A percentile compares a stretch with the other conserved stretches of the same genome.
Evolutionary conservation across 2,888 invertebrate genomes (phyloP).

Genomic region (Linyphia triangularis): DNA sequence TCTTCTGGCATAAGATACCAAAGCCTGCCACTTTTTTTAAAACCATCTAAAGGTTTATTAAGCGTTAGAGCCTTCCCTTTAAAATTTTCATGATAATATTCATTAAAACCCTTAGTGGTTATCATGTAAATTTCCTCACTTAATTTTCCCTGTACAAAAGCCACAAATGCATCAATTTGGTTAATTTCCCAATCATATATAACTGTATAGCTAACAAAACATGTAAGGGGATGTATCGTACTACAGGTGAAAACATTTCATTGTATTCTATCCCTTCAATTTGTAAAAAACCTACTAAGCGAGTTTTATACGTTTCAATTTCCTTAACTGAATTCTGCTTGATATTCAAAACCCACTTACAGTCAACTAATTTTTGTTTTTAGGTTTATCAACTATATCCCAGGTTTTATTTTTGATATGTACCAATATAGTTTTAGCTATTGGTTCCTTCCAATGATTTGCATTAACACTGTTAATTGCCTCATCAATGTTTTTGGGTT

Average conservation of each 20-base stretch:
- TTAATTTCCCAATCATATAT: conserved; percentile 64
- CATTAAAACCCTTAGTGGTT: conserved; percentile 55
- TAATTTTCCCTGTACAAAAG: conserved; percentile 76
- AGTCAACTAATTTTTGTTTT: conserved; percentile 70
- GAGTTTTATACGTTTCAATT: conserved; percentile 75
- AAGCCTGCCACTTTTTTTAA: conserved; percentile 71
- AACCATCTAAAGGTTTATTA: conserved; percentile 75
- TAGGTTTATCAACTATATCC: conserved; percentile 71
- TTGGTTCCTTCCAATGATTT: conserved; percentile 70
- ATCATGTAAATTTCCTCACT: conserved; percentile 75
- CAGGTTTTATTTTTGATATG: conserved; percentile 75
- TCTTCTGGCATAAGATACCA: conserved; percentile 76
- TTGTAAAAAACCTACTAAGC: conserved; percentile 77
- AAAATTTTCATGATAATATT: conserved; percentile 64
- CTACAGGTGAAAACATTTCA: conserved; percentile 77
- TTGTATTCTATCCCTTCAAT: conserved; percentile 75
- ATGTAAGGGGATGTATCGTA: conserved; percentile 70
- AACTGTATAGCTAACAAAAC: conserved; percentile 74
- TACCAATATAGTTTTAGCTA: conserved; percentile 49
- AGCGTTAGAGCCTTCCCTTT: conserved; percentile 75
- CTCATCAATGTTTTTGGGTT: conserved; percentile 58
- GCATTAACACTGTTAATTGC: conserved; percentile 24
- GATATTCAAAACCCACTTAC: conserved; percentile 77
- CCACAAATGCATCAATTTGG: conserved; percentile 76
- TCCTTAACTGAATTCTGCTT: conserved; percentile 72